phyloP scores from a whole-genome alignment of 2,797 vertebrate genomes.

The Clamator glandarius region DNA sequence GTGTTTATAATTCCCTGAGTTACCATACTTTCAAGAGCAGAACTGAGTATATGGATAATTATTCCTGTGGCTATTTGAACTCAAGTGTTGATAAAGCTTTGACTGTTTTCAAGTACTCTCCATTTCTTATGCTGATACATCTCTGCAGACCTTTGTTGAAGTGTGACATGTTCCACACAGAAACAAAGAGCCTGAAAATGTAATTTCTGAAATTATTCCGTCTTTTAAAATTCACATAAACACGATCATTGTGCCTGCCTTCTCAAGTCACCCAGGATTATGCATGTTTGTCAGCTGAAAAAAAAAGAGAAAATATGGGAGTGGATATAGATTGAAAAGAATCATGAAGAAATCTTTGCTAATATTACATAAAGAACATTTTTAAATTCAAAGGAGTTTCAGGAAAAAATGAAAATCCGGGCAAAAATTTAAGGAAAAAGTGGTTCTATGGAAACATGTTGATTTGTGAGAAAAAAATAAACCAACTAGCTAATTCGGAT shows the following conservation, averaged over 20 bases:
- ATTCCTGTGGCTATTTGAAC: constrained; percentile 34
- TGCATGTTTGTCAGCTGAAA: constrained; percentile 46
- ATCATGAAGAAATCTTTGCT: background rate
- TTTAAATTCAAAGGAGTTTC: background rate
- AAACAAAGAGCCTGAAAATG: background rate
- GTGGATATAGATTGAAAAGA: constrained; percentile 8
- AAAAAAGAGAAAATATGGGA: constrained; percentile 48
- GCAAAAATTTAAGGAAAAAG: background rate
- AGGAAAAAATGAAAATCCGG: background rate
- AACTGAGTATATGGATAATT: constrained; percentile 17
- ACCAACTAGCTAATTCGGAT: background rate
- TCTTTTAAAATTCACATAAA: background rate
- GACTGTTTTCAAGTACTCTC: background rate
- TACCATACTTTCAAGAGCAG: background rate
- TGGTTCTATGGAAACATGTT: background rate
- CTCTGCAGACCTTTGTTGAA: background rate
- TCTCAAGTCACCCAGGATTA: constrained; percentile 15
- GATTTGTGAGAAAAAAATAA: background rate
- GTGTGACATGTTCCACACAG: background rate
- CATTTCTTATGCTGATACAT: background rate
- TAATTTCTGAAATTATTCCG: constrained; percentile 11
- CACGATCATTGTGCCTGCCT: background rate
- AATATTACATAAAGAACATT: background rate
- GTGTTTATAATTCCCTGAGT: constrained; percentile 22
- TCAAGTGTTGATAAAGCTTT: constrained; percentile 1